Conservation (phyloP, 2,113 vertebrate genomes). For the Eolophus roseicapilla region DNA sequence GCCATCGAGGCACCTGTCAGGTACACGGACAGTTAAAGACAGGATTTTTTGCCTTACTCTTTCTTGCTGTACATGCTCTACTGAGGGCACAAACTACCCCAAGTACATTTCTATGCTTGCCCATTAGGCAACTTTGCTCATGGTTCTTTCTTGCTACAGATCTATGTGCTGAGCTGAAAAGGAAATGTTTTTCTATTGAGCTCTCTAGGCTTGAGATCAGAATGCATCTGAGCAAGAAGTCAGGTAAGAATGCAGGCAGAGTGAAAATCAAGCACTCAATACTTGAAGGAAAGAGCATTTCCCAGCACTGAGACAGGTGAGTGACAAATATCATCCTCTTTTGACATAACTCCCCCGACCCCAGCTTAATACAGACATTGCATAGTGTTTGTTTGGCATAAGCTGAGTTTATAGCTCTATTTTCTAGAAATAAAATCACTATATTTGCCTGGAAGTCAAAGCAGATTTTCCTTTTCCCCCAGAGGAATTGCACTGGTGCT, state of each 20-base stretch:
- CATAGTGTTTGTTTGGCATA: neutral
- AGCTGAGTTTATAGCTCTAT: slow-evolving; percentile 12
- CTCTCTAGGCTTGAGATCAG: neutral
- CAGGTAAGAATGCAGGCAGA: neutral
- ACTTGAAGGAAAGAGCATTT: neutral
- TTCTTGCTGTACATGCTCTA: neutral
- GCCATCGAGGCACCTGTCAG: neutral
- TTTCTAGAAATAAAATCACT: slow-evolving; percentile 22
- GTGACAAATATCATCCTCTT: slow-evolving; percentile 16
- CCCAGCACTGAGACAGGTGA: neutral
- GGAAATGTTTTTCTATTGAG: neutral
- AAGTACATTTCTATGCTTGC: neutral
- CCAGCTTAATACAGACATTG: neutral
- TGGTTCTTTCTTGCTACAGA: neutral
- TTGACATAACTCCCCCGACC: neutral
- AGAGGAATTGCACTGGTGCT: neutral
- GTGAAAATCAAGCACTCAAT: neutral
- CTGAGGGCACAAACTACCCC: neutral
- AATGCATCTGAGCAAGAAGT: neutral
- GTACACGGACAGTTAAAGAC: neutral
- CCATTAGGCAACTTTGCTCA: neutral
- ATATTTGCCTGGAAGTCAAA: neutral
- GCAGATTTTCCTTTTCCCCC: neutral
- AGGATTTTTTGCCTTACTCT: neutral
- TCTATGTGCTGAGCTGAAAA: neutral